Base-by-base conservation (phyloP, 2,888 invertebrate species). In the Drosophila quinaria region DNA sequence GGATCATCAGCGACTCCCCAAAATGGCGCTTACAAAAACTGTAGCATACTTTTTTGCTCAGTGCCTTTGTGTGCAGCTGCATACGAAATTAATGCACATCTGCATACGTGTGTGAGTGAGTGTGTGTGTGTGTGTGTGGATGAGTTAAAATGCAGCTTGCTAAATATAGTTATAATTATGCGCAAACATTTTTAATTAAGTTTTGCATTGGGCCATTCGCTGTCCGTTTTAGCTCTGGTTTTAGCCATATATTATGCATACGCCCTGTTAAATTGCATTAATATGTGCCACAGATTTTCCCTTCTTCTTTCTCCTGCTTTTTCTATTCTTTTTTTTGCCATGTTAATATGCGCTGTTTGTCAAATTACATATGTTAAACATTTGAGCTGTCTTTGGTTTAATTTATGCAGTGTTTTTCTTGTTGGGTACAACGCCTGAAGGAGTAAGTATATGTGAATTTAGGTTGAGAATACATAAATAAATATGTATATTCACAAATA, bases 151-250 rank as follows among this genome's bases (percentile, higher is more conserved):
- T 62, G 49, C 70, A 80, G 77, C 86, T 69, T 73, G 80, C 87
- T 86, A 86, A 86, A 86, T 88, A 88, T 83, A 86, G 86, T 88
- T 88, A 88, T 87, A 87, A 89, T 87, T 87, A 87, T 87, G 89
- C 85, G 79, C 87, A 77, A 81, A 89, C 75, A 89, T 87, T 87
- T 87, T 87, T 87, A 87, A 87, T 87, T 89, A 89, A 87, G 89
- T 89, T 87, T 87, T 70, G 78, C 75, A 51, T 62, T 65, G 80
- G 64, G 55, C 73, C 62, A 29, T n/a, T 42, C 39, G 41, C 68
- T 56, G 74, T 51, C 70, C 78, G 74, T 49, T 76, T 47, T 52
- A 54, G 61, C 72, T 68, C 63, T 67, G 78, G 80, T 59, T 87
- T 37, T 71, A 78, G 82, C 85, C 78, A 80, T 82, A 87, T 78